phyloP scores from a whole-genome alignment of 2,888 invertebrate genomes.

The Sycophila texana region DNA sequence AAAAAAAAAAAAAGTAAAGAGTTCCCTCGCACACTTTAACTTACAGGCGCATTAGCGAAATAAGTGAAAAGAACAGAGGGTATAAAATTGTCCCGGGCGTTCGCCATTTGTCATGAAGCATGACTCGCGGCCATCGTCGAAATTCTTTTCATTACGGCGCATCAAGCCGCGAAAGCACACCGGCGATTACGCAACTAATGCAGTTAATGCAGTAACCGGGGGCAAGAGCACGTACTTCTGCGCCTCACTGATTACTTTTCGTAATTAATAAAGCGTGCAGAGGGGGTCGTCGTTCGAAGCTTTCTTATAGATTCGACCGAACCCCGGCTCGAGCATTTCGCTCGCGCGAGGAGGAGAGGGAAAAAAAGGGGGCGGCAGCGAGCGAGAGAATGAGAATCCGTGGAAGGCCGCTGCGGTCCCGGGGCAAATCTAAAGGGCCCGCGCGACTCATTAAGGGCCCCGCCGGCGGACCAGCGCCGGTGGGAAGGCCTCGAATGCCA shows the following conservation, averaged over 20 bases:
- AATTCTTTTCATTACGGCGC: slow-evolving; percentile 23
- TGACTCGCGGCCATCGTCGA: slow-evolving; percentile 13
- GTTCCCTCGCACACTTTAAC: too few relatives aligned
- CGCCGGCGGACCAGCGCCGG: slow-evolving; percentile 44
- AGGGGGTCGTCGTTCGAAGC: slow-evolving; percentile 5
- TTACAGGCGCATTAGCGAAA: neutral
- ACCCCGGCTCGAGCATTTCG: too few relatives aligned
- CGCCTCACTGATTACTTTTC: slow-evolving; percentile 17
- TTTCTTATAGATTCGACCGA: too few relatives aligned
- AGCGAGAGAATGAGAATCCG: neutral
- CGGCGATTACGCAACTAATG: neutral
- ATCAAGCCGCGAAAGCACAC: neutral
- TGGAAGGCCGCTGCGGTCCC: slow-evolving; percentile 5
- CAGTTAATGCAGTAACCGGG: slow-evolving; percentile 25
- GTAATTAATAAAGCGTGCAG: slow-evolving; percentile 15
- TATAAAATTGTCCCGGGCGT: neutral
- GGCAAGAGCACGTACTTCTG: slow-evolving; percentile 6
- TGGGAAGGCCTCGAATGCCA: slow-evolving; percentile 57
- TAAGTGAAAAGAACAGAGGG: neutral
- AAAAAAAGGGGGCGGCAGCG: neutral
- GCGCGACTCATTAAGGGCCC: slow-evolving; percentile 54
- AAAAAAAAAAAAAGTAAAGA: too few relatives aligned
- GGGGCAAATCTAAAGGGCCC: slow-evolving; percentile 33
- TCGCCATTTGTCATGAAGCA: slow-evolving; percentile 13
- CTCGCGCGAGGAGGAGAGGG: too few relatives aligned